Base-by-base conservation (phyloP, 2,797 vertebrate species). In the Catamblyrhynchus diadema region DNA sequence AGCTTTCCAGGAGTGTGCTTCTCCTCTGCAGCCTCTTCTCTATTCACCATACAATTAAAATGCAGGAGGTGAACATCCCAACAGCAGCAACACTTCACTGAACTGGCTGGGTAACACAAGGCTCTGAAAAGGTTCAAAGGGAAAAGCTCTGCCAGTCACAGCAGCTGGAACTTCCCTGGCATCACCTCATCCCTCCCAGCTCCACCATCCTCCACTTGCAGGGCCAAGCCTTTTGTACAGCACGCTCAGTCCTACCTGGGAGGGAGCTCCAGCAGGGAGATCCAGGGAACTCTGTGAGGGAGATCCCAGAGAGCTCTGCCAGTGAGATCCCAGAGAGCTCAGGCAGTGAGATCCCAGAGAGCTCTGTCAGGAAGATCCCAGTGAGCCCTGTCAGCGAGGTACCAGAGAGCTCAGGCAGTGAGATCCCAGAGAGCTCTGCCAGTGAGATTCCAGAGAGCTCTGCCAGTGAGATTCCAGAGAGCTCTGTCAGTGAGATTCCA, bases 181-280 rank as follows among this genome's bases (percentile, higher is more conserved):
- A 88, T 77, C 60, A 48, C 59, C 56, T 56, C 79, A 59, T 35
- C 61, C 42, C 24, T 14, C 3, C 37, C 83, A 51, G 74, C 57
- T 64, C 50, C 8, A 2, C 17, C 6, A 0, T 18, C 33, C 77
- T 35, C 64, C 2, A 3, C 39, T 23, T 0, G 0, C 5, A 0
- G 10, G 73, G 65, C 4, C 0, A 71, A 93, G 32, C 23, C 80
- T 69, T 92, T 51, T 73, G 35, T 48, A 75, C 4, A 0, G 56
- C 1, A 0, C 0, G 0, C 67, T 74, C 8, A 8, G 32, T 65
- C 86, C 59, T 85, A 92, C 69, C 88, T 87, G 84, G 67, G 66
- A 56, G 33, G 1, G 5, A 48, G 45, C 59, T 86, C 30, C 19
- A 7, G 41, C 39, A 48, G 32, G 0, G 3, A 53, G 33, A 71